Conservation (phyloP, 2,888 invertebrate genomes). For the Meiosimyza platycephala region DNA sequence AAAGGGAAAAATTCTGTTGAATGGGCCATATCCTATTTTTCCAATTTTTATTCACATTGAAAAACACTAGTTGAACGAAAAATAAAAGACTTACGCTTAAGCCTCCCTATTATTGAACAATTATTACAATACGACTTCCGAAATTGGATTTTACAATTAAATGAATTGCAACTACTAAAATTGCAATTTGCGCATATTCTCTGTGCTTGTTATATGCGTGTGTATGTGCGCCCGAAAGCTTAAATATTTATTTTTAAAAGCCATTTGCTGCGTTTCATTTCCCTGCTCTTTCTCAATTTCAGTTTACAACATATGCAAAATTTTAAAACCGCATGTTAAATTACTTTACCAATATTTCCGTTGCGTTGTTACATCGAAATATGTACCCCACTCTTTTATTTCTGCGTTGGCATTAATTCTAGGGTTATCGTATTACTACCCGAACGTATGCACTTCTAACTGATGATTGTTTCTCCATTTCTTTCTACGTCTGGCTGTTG, state of each 20-base stretch:
- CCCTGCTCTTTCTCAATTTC: neutral
- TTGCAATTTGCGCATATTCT: conserved; percentile 39
- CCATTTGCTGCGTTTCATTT: neutral
- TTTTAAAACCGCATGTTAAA: conserved; percentile 25
- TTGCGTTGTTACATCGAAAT: conserved; percentile 13
- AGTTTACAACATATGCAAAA: too few species aligned
- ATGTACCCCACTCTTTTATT: conserved; percentile 10
- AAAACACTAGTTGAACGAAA: too few species aligned
- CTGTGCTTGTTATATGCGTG: conserved; percentile 5
- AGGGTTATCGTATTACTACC: conserved; percentile 40
- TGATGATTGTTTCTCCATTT: neutral
- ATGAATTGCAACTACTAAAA: conserved; percentile 50
- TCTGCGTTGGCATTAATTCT: conserved; percentile 37
- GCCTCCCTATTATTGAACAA: conserved; percentile 2
- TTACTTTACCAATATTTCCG: conserved; percentile 23
- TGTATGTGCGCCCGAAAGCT: conserved; percentile 30
- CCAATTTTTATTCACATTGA: too few species aligned
- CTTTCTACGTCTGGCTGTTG: neutral
- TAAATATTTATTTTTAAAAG: neutral
- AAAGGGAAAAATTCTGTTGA: too few species aligned
- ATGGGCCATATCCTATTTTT: too few species aligned
- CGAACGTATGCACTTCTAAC: neutral
- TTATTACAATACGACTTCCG: conserved; percentile 42
- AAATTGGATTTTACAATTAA: conserved; percentile 54
- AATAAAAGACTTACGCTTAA: too few species aligned